Evolutionary conservation across 2,797 vertebrate genomes (phyloP), one percentile per base, ranked within the genome.

Genomic region (Clarias laeviceps): DNA sequence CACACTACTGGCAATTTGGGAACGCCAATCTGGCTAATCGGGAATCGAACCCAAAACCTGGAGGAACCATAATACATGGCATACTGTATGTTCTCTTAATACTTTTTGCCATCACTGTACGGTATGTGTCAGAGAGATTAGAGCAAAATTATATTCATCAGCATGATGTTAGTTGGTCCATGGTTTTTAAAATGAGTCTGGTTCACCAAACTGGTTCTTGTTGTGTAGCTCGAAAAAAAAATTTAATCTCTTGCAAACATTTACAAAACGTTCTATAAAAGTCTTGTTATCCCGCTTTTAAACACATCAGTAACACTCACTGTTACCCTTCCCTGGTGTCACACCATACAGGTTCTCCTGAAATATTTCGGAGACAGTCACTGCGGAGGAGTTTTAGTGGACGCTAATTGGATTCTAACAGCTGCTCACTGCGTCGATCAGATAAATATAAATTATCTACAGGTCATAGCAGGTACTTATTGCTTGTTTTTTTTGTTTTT

Each of bases 351-450:
- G 97, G 96, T 95, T 66, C 92, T 96, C 82, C 79, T 99, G 73
- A 85, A 90, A 82, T 50, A 95, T 14, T 65, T 91, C 0, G 91
- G 87, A 9, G n/a, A 0, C 0, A 91, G 91, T 84, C 92, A 93
- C 56, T 99, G 98, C 37, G 97, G 97, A 0, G 97, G 96, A 0
- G 91, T 91, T 7, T 92, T 99, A 85, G 87, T 99, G 54, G 88
- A 90, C 1, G 84, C 94, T 0, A 84, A 89, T 14, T 98, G 97
- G 97, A 94, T 98, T 3, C 77, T 98, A 85, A 97, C 97, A 0
- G 97, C 97, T 0, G 97, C 96, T 84, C 98, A 99, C 88, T 99
- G 97, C 82, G 85, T 98, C 24, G 89, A 94, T 0, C 50, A 88
- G 0, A 56, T 1, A 83, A 24, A 40, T 4, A 15, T 1, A 0